Evolutionary conservation across 2,113 vertebrate species (phyloP).

Genomic region (Dipodomys merriami): DNA sequence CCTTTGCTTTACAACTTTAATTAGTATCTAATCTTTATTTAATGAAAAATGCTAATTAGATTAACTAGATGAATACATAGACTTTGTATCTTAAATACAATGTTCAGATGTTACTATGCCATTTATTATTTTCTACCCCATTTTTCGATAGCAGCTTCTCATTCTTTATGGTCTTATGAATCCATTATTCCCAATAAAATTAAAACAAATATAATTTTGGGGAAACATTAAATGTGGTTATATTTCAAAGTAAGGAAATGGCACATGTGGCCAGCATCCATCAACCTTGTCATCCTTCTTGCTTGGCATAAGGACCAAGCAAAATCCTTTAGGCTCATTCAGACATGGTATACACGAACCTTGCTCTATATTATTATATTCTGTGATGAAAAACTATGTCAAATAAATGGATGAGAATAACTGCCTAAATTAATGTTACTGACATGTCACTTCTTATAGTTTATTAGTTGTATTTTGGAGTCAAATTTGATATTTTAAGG

Average conservation of each 20-base stretch:
- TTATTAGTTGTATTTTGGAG: conserved; percentile 1
- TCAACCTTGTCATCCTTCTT: not conserved
- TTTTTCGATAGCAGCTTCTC: conserved; percentile 25
- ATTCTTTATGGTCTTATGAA: not conserved
- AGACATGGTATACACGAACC: not conserved
- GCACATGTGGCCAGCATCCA: not conserved
- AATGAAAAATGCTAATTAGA: not conserved
- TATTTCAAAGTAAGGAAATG: conserved; percentile 39
- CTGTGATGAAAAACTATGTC: conserved; percentile 18
- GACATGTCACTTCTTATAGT: conserved; percentile 20
- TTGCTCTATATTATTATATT: not conserved
- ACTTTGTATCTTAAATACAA: not conserved
- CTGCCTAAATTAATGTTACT: conserved; percentile 54
- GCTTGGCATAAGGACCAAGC: not conserved
- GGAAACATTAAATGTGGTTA: not conserved
- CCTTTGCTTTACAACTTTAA: conserved; percentile 31
- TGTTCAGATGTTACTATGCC: not conserved
- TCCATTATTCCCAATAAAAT: conserved; percentile 27
- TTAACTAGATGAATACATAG: conserved; percentile 18
- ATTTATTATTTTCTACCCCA: conserved; percentile 9
- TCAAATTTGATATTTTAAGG: not conserved
- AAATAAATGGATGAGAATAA: not conserved
- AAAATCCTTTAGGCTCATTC: not conserved
- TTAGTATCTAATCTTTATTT: conserved; percentile 1
- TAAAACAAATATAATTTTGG: not conserved